Evolutionary conservation across 2,888 invertebrate genomes (phyloP).

Genomic region (Ornithoptera priamus): DNA sequence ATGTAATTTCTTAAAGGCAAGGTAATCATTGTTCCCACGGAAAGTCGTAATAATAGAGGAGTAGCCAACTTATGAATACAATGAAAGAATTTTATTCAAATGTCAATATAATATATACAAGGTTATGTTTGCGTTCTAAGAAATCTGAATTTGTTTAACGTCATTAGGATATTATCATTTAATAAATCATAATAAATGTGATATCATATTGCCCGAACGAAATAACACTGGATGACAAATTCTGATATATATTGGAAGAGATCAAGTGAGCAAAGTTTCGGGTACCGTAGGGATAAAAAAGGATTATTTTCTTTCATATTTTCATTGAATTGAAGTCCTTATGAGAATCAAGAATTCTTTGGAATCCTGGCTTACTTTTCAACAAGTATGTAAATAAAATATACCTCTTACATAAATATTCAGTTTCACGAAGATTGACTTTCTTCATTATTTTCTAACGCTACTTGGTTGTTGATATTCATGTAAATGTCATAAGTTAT

Average conservation of each 20-base stretch:
- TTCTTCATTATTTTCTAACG: background rate
- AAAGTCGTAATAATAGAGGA: no score
- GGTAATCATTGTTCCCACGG: no score
- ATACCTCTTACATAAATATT: background rate
- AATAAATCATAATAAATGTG: no score
- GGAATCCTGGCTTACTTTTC: background rate
- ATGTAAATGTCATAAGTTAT: no score
- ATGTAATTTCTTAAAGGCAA: no score
- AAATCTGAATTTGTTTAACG: no score
- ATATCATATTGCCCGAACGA: background rate
- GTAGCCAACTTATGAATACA: no score
- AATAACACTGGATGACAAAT: background rate
- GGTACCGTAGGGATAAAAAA: constrained; percentile 4
- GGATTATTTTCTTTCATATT: constrained; percentile 1
- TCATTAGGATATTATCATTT: no score
- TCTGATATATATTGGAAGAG: background rate
- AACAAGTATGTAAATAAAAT: background rate
- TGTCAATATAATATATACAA: no score
- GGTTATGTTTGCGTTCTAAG: no score
- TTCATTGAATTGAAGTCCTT: background rate
- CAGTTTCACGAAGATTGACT: background rate
- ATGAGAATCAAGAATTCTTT: background rate
- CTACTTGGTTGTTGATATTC: background rate
- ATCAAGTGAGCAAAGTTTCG: constrained; percentile 2
- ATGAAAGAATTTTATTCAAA: no score